A percentile compares a stretch with the other conserved stretches of the same genome.
Conservation (phyloP, 2,797 vertebrate genomes). For the Eutrigla gurnardus region DNA sequence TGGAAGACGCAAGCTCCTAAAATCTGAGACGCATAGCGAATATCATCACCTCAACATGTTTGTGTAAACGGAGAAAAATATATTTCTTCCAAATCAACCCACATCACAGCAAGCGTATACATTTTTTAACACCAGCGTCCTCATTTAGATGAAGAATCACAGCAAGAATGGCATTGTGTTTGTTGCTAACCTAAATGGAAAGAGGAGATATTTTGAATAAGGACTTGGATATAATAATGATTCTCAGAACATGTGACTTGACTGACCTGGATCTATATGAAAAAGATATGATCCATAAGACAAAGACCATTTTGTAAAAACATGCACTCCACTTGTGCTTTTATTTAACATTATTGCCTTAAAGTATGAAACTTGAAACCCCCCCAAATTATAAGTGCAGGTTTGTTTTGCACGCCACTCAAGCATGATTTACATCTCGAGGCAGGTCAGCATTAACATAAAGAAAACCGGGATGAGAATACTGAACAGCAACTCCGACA, state of each 20-base stretch:
- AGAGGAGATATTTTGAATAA: neutral
- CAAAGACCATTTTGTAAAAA: slow-evolving; percentile 11
- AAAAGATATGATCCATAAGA: neutral
- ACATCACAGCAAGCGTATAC: neutral
- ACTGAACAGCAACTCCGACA: slow-evolving; percentile 25
- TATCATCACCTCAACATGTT: slow-evolving; percentile 2
- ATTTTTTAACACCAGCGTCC: slow-evolving; percentile 13
- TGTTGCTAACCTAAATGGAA: slow-evolving; percentile 20
- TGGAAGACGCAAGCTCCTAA: slow-evolving; percentile 4
- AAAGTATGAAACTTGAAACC: neutral
- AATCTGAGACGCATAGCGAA: slow-evolving; percentile 8
- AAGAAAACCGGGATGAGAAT: slow-evolving; percentile 18
- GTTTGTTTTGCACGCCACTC: slow-evolving; percentile 6
- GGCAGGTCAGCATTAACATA: slow-evolving; percentile 49
- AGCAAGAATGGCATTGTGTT: neutral
- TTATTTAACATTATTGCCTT: slow-evolving; percentile 15
- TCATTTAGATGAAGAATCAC: neutral
- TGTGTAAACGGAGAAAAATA: slow-evolving; percentile 10
- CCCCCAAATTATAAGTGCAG: neutral
- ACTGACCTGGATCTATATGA: slow-evolving; percentile 12
- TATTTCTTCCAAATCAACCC: neutral
- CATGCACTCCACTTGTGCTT: neutral
- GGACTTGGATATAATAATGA: neutral
- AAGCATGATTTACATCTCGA: slow-evolving; percentile 34
- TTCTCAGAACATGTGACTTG: slow-evolving; percentile 14